Conservation (phyloP, 2,797 vertebrate species). For the Sebastes minor region DNA sequence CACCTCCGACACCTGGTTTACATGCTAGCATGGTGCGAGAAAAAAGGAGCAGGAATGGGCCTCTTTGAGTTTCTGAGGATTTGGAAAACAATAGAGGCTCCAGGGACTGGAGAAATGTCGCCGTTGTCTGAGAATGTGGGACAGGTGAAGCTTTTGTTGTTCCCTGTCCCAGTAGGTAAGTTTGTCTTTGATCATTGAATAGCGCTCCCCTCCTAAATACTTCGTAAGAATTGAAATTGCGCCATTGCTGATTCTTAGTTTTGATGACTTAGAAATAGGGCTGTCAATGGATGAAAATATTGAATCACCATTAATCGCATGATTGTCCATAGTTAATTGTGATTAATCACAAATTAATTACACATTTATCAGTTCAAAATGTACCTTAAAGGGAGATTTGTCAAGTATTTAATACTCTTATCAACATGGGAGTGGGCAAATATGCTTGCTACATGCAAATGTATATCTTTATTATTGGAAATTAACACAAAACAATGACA, state of each 20-base stretch:
- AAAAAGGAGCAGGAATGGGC: conserved; percentile 15
- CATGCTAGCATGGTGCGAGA: background rate
- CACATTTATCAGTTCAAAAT: too few relatives aligned
- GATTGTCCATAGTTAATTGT: too few relatives aligned
- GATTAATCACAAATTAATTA: too few relatives aligned
- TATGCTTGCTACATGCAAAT: too few relatives aligned
- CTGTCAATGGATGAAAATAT: too few relatives aligned
- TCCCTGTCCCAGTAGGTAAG: background rate
- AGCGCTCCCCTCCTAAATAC: background rate
- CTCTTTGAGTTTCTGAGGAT: conserved; percentile 47
- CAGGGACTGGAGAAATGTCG: conserved; percentile 18
- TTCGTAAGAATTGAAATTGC: background rate
- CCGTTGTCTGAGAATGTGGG: conserved; percentile 29
- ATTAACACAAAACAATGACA: too few relatives aligned
- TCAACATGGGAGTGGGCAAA: too few relatives aligned
- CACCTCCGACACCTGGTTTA: conserved; percentile 22
- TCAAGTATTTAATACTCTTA: too few relatives aligned
- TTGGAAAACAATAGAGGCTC: conserved; percentile 56
- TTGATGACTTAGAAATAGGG: background rate
- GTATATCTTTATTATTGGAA: too few relatives aligned
- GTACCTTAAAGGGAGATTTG: too few relatives aligned
- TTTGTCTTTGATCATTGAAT: background rate
- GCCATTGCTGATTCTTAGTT: background rate
- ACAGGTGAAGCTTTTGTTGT: conserved; percentile 2
- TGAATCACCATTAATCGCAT: too few relatives aligned